These are phyloP conservation scores for Hemistola chrysoprasaria DNA, from an alignment of 2,888 invertebrate species.

Conservation along the genomic window DNA sequence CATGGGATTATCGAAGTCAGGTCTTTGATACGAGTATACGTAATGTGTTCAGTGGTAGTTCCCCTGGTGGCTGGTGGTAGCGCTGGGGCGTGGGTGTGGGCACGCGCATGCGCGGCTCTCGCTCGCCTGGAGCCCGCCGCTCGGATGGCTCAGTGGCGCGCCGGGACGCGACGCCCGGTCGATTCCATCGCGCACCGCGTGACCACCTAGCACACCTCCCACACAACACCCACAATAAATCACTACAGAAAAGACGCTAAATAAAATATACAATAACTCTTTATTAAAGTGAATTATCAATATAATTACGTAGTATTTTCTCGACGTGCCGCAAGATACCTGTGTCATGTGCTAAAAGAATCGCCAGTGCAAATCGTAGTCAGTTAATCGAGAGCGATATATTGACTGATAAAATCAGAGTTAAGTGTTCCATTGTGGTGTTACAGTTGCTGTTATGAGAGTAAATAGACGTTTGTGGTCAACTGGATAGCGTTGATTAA, in stretches of 20 bases:
- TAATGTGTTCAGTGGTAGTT: slow-evolving; percentile 23
- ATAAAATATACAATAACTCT: slow-evolving; percentile 31
- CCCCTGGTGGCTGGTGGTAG: slow-evolving; percentile 28
- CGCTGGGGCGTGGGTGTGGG: slow-evolving; percentile 45
- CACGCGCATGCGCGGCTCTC: slow-evolving; percentile 62
- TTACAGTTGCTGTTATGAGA: slow-evolving; percentile 24
- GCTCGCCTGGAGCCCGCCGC: slow-evolving; percentile 56
- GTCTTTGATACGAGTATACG: too few species aligned
- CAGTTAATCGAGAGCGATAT: slow-evolving; percentile 26
- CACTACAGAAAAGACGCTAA: slow-evolving; percentile 33
- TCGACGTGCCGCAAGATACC: slow-evolving; percentile 40
- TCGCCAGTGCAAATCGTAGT: slow-evolving; percentile 24
- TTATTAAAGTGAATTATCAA: too few species aligned
- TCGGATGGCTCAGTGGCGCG: slow-evolving; percentile 76
- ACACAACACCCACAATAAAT: slow-evolving; percentile 11
- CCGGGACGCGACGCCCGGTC: slow-evolving; percentile 68
- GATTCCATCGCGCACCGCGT: slow-evolving; percentile 65
- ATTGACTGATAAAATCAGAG: slow-evolving; percentile 29
- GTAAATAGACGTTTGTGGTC: slow-evolving; percentile 16
- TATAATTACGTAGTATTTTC: too few species aligned
- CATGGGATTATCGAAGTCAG: neutral
- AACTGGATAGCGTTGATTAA: slow-evolving; percentile 7
- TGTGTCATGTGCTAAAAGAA: slow-evolving; percentile 52
- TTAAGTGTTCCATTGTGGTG: slow-evolving; percentile 29
- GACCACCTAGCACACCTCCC: slow-evolving; percentile 5